Base-by-base conservation (phyloP, 1,140 invertebrate genomes). In the Plodia interpunctella region DNA sequence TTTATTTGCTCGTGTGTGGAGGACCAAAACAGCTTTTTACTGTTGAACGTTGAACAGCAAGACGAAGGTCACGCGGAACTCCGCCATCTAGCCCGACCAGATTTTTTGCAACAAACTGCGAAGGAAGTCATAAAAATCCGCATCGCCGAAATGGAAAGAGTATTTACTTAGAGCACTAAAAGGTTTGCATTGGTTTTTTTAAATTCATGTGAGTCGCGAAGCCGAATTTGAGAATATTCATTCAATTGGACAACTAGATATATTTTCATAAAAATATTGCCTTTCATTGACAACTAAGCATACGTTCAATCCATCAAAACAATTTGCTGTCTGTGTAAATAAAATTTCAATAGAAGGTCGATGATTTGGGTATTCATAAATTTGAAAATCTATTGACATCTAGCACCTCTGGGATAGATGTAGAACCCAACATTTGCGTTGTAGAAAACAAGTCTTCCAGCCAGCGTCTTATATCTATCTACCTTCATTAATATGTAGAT, bases 31-130 rank as follows among this genome's bases (percentile, higher is more conserved):
- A 72, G 66, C 72, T 79, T 78, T 78, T 83, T 78, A 69, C 72
- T 65, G 76, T 76, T 72, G 75, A 74, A 77, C 65, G 76, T 76
- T 72, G 75, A 74, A 77, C 80, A 63, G 67, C 49, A n/a, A 17
- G 65, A 6, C 63, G 77, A 84, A 84, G 81, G 81, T 84, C 81
- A 81, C 63, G 19, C 66, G 66, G 74, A 81, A 78, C 75, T 76
- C 65, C 63, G 70, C 76, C 73, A 71, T 68, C 73, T 79, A 69
- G 71, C 58, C 57, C 63, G 70, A 69, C 72, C 54, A 74, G 65
- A 52, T 62, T 70, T 72, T 69, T 72, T 66, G 65, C 62, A 59
- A 68, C 53, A 53, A 62, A 61, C 67, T 66, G 62, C 68, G 67
- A 74, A 78, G 70, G 66, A 76, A 72, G 69, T 68, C 62, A 68